Conservation (phyloP, 2,797 vertebrate genomes). For the Capromys pilorides region DNA sequence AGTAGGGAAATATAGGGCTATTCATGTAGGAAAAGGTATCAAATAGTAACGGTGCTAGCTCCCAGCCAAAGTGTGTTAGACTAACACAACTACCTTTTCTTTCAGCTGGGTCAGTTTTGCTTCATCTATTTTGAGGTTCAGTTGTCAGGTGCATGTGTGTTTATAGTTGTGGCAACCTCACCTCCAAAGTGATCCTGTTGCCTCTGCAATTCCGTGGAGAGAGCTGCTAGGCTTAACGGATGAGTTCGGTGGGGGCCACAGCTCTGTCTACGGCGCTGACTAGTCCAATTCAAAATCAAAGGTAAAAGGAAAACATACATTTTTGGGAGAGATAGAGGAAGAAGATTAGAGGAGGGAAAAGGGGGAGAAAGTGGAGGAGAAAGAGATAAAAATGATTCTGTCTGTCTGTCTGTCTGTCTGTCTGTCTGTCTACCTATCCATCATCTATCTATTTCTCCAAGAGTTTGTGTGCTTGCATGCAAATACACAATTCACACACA, state of each 20-base stretch:
- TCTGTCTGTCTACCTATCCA: neutral
- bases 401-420: neutral
- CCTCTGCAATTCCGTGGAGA: neutral
- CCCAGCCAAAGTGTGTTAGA: neutral
- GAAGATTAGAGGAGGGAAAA: neutral
- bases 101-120: neutral
- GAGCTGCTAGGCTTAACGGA: neutral
- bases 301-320: neutral
- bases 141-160: neutral
- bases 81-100: neutral
- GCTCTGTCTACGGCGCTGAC: neutral
- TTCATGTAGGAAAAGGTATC: neutral
- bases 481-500: neutral
- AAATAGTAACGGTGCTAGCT: neutral
- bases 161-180: neutral
- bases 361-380: neutral
- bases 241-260: neutral
- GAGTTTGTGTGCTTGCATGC: neutral
- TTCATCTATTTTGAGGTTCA: neutral
- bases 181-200: neutral
- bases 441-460: neutral
- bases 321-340: neutral
- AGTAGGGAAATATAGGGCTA: neutral
- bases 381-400: neutral
- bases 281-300: neutral